Percentiles rank a stretch among this genome's conserved stretches.
phyloP scores from a whole-genome alignment of 2,797 vertebrate genomes.

The Novumbra hubbsi region DNA sequence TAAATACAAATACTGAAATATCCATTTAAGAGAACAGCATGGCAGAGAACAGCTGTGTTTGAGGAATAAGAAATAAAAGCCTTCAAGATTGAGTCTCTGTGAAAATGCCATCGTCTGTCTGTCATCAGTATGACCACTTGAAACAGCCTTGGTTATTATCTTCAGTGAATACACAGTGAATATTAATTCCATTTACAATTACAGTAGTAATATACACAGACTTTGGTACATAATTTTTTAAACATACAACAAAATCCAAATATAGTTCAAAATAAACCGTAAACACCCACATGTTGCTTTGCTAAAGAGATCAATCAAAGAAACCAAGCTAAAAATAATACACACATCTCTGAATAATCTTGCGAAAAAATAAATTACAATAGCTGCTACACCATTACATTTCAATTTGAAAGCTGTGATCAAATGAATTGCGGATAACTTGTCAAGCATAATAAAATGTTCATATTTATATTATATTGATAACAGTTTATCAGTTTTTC shows the following conservation, averaged over 20 bases:
- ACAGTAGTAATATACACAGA: constrained; percentile 22
- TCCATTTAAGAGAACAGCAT: not conserved
- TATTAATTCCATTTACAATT: constrained; percentile 25
- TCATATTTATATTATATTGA: not conserved
- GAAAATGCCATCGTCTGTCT: not conserved
- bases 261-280: constrained; percentile 16
- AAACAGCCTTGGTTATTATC: not conserved
- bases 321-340: constrained; percentile 4
- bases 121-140: not conserved
- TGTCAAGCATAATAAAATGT: constrained; percentile 3
- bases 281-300: constrained; percentile 29
- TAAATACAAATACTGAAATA: too few species aligned
- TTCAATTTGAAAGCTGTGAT: not conserved
- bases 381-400: constrained; percentile 7
- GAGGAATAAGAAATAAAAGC: not conserved
- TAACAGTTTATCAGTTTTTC: constrained; percentile 8
- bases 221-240: constrained; percentile 15
- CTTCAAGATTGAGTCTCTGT: too few species aligned
- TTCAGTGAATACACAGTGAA: constrained; percentile 4
- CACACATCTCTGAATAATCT: constrained; percentile 19
- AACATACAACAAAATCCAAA: constrained; percentile 29
- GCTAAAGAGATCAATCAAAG: constrained; percentile 24
- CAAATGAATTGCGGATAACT: not conserved
- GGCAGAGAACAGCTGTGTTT: not conserved
- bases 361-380: constrained; percentile 20